Evolutionary conservation across 2,888 invertebrate genomes (phyloP), one percentile per base, ranked within the genome.

Genomic region (Dichetophora obliterata): DNA sequence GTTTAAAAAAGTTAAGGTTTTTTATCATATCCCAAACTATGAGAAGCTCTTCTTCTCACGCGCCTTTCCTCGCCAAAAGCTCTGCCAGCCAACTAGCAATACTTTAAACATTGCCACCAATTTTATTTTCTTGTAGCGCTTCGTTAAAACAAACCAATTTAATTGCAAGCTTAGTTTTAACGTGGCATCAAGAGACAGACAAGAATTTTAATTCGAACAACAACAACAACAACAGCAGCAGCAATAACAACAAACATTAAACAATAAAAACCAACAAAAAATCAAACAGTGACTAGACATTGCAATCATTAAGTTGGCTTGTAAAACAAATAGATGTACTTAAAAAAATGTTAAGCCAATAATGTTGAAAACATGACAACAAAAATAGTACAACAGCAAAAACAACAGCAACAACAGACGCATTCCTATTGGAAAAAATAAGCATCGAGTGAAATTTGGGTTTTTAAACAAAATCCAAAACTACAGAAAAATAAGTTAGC

Each of bases 291-390:
- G 43, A 75, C 34, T 52, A 68, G 69, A 80, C 76, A 77, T 78
- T 66, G 80, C 78, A 79, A 77, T 81, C 80, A 81, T 81, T 81
- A 78, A 80, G 77, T 71, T 78, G 66, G 75, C 77, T 82, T 81
- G 82, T 82, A 78, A 79, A 81, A 81, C 82, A 82, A 81, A 81
- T 81, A 77, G 79, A 78, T 63, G 71, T 63, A 63, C 63, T 75
- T 63, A 73, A 57, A 65, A 73, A 50, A 72, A 61, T 59, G 61
- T 73, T 63, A 16, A 50, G 31, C 27, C 73, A 52, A 65, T 72
- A 37, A 43, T 52, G 73, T 57, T 43, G 34, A 48, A 65, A 31
- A 63, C 9, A 52, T n/a, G 16, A 63, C 63, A 63, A 50, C 63
- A 63, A 78, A 72, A 78, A 75, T 76, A 69, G 75, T 31, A 70